Conservation (phyloP, 2,888 invertebrate species). For the Acleris holmiana region DNA sequence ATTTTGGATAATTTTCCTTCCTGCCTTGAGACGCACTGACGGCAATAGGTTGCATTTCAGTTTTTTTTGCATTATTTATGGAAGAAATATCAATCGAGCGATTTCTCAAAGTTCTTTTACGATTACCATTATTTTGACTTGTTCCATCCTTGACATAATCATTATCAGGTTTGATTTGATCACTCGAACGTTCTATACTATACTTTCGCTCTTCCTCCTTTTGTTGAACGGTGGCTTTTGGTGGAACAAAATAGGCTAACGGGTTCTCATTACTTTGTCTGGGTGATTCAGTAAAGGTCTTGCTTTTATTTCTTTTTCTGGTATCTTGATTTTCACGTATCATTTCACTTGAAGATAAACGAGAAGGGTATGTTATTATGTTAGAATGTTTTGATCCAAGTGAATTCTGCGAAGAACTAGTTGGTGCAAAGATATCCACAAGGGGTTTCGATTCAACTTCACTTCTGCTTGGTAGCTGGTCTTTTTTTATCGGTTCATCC, state of each 20-base stretch:
- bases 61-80: neutral
- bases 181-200: constrained; percentile 16
- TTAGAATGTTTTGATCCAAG: constrained; percentile 50
- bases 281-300: constrained; percentile 28
- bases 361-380: constrained; percentile 64
- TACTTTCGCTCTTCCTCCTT: constrained; percentile 36
- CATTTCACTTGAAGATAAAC: constrained; percentile 45
- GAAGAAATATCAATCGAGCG: neutral
- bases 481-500: neutral
- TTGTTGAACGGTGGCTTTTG: constrained; percentile 46
- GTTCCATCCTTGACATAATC: neutral
- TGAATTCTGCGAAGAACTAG: constrained; percentile 39
- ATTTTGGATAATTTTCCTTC: constrained; percentile 2
- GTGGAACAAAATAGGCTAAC: constrained; percentile 52
- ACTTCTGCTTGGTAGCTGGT: constrained; percentile 3
- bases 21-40: neutral
- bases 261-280: constrained; percentile 41
- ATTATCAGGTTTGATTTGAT: neutral
- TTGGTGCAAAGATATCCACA: constrained; percentile 44
- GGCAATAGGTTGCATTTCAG: neutral
- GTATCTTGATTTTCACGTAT: constrained; percentile 43
- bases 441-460: constrained; percentile 42
- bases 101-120: neutral
- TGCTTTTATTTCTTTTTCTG: constrained; percentile 38
- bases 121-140: neutral